These are phyloP conservation scores for Sitta carolinensis DNA, from an alignment of 2,797 vertebrate genomes.

Conservation along the genomic window DNA sequence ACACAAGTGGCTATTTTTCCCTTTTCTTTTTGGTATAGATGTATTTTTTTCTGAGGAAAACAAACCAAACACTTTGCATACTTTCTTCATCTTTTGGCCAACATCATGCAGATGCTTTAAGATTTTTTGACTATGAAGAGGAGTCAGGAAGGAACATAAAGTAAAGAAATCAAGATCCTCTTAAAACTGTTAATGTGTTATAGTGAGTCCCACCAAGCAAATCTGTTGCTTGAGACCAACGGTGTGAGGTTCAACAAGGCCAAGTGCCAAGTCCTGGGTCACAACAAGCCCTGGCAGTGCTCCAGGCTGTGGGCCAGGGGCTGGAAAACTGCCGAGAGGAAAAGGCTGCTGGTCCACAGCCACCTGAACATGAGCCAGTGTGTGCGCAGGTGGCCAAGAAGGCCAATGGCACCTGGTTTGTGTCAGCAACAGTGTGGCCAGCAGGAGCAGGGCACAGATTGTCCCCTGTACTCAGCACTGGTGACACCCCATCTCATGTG, in stretches of 20 bases:
- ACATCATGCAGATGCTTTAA: background rate
- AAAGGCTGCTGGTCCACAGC: background rate
- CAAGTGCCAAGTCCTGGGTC: background rate
- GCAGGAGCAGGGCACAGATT: fast-evolving
- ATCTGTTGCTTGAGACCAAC: fast-evolving
- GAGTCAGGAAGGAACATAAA: background rate
- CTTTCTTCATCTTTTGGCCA: background rate
- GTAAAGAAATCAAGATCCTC: background rate
- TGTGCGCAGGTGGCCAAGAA: background rate
- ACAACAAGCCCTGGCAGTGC: fast-evolving
- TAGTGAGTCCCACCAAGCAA: background rate
- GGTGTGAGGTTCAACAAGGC: background rate
- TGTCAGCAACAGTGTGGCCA: fast-evolving
- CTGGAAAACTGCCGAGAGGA: background rate
- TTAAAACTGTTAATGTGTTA: background rate
- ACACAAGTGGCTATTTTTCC: background rate
- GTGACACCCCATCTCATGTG: fast-evolving
- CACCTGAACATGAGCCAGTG: background rate
- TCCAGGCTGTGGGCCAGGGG: background rate
- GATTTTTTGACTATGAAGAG: background rate
- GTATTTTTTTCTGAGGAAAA: background rate
- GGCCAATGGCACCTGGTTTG: background rate
- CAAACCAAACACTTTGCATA: background rate
- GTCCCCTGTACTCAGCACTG: fast-evolving
- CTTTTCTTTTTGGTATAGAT: background rate